Evolutionary conservation across 2,797 vertebrate genomes (phyloP), one percentile per base, ranked within the genome.

Genomic region (Lates japonicus): DNA sequence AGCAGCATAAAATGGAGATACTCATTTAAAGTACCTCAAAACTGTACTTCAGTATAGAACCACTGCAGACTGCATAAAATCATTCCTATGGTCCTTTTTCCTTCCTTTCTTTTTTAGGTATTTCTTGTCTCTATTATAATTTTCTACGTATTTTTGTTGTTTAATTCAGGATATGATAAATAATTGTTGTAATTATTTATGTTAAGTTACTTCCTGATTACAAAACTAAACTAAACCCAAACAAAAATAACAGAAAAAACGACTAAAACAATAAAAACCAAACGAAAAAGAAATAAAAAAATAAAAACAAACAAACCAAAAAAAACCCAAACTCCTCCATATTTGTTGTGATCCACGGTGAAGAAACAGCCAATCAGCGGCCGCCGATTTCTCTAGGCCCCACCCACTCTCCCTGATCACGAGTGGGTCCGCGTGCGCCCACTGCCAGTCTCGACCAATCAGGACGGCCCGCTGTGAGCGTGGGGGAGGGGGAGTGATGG

Each of bases 341-440:
- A 74, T 85, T 87, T 87, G 88, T 93, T 91, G 58, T 87, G 73
- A 74, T 90, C 71, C 63, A 76, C 64, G 51, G 39, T 20, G 42
- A 8, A n/a, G 7, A 51, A 67, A 0, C 1, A 81, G 42, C 90
- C 91, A 93, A 90, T 92, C 81, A 74, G 65, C 19, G 9, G 0
- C 3, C n/a, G 13, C 0, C 11, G 19, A 1, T 52, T 16, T 17
- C 12, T 3, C 2, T 0, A 14, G 44, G 31, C 48, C 81, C 69
- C 90, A 14, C 85, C 88, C 76, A 86, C 49, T 22, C 0, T 2
- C 0, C 3, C 1, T 44, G 80, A 84, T 94, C 93, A 93, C 90
- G 91, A 93, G 92, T 81, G 76, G 33, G 44, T 86, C 78, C 80
- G 83, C 78, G 82, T 90, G 91, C 80, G 55, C 88, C 57, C 70